Evolutionary conservation across 2,888 invertebrate genomes (phyloP).

Genomic region (Temnothorax unifasciatus): DNA sequence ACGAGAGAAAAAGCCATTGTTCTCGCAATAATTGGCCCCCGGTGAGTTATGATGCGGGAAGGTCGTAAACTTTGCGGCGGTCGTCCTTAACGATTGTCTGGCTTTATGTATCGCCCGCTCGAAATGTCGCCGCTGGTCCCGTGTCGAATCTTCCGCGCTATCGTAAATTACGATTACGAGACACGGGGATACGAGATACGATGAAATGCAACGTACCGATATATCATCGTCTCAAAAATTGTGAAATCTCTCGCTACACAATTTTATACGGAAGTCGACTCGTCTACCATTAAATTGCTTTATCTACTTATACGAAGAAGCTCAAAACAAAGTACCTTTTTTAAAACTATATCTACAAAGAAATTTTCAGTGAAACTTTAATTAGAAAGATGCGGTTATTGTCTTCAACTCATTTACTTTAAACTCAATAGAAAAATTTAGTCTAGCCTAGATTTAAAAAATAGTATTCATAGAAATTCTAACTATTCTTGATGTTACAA

Average conservation of each 20-base stretch:
- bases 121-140: conserved; percentile 66
- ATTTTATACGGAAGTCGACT: neutral
- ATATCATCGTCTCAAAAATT: conserved; percentile 6
- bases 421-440: neutral
- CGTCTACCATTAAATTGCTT: neutral
- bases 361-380: neutral
- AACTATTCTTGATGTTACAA: neutral
- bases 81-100: conserved; percentile 75
- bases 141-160: conserved; percentile 44
- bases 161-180: conserved; percentile 54
- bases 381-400: neutral
- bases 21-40: conserved; percentile 81
- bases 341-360: neutral
- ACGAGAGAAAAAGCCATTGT: conserved; percentile 78
- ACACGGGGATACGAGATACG: conserved; percentile 5
- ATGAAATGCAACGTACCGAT: conserved; percentile 13
- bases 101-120: conserved; percentile 68
- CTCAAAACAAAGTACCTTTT: neutral
- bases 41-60: conserved; percentile 80
- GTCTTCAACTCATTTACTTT: neutral
- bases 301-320: neutral
- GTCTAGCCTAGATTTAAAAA: neutral
- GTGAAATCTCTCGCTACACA: neutral
- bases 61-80: conserved; percentile 78
- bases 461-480: neutral